A percentile compares a stretch with the other conserved stretches of the same genome.
Evolutionary conservation across 2,113 vertebrate genomes (phyloP).

Genomic region (Thamnophis sirtalis): DNA sequence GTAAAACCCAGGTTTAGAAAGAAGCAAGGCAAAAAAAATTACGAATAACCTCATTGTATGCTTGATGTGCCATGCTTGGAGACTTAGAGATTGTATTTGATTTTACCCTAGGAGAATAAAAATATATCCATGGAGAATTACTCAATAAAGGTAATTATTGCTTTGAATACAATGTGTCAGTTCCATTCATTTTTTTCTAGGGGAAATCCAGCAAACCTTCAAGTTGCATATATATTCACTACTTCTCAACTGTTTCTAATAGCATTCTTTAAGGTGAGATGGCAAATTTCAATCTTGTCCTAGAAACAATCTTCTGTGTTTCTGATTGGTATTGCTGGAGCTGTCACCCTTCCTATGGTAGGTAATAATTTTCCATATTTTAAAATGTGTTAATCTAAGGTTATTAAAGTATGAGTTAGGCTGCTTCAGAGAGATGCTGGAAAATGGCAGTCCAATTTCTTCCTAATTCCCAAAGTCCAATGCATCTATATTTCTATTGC

Average conservation of each 20-base stretch:
- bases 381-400: neutral
- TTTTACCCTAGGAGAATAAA: constrained; percentile 17
- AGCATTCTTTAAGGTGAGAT: neutral
- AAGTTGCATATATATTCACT: neutral
- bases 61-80: neutral
- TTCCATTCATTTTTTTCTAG: neutral
- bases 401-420: neutral
- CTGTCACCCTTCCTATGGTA: neutral
- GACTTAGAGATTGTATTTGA: neutral
- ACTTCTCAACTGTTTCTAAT: neutral
- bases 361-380: neutral
- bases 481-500: neutral
- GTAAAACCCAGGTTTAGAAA: neutral
- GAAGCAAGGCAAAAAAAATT: neutral
- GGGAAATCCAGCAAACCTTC: neutral
- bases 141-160: constrained; percentile 24
- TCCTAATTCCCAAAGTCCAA: neutral
- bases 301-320: too few species aligned
- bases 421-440: neutral
- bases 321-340: neutral
- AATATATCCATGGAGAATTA: constrained; percentile 8
- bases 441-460: neutral
- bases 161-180: neutral
- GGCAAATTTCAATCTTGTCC: neutral
- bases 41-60: neutral